A percentile compares a stretch with the other conserved stretches of the same genome.
Evolutionary conservation across 2,888 invertebrate species (phyloP).

Genomic region (Crossocerus cetratus): DNA sequence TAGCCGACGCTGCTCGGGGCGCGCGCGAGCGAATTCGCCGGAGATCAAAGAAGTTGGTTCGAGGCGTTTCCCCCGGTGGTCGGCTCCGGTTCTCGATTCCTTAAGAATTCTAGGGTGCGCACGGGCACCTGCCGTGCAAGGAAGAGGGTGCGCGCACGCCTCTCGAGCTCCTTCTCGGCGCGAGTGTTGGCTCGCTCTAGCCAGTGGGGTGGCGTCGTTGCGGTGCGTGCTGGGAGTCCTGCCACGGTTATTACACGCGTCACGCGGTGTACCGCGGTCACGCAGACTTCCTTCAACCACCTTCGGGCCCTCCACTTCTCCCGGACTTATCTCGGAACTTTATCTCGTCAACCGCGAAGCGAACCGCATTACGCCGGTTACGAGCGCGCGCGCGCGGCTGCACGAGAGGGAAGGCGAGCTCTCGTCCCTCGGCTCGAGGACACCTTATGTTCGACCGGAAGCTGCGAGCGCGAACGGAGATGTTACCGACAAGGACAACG

Average conservation of each 20-base stretch:
- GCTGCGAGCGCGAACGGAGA: slow-evolving; percentile 41
- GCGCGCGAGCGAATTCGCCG: not conserved
- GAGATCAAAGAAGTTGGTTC: not conserved
- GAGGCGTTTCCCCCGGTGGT: not conserved
- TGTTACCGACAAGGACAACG: slow-evolving; percentile 34
- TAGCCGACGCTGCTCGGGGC: no score
- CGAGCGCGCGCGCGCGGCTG: slow-evolving; percentile 20
- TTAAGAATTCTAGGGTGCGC: slow-evolving; percentile 38
- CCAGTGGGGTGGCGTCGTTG: slow-evolving; percentile 41
- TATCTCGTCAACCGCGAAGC: slow-evolving; percentile 74
- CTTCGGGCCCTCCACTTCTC: slow-evolving; percentile 20
- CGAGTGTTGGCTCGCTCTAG: slow-evolving; percentile 39
- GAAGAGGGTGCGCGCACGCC: slow-evolving; percentile 31
- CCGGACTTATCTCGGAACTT: slow-evolving; percentile 71
- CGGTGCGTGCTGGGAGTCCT: slow-evolving; percentile 68
- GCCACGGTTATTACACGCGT: slow-evolving; percentile 76
- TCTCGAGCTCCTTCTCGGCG: slow-evolving; percentile 16
- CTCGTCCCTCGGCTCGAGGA: not conserved
- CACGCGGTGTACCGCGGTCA: slow-evolving; percentile 71
- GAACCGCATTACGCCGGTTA: slow-evolving; percentile 71
- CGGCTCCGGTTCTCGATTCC: slow-evolving; percentile 21
- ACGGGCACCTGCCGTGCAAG: slow-evolving; percentile 47
- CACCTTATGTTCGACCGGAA: slow-evolving; percentile 33
- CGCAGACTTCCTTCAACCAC: slow-evolving; percentile 66
- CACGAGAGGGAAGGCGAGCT: not conserved